A percentile compares a stretch with the other conserved stretches of the same genome.
These are phyloP conservation scores for Pimpla rufipes DNA, from an alignment of 2,888 invertebrate species.

Conservation along the genomic window DNA sequence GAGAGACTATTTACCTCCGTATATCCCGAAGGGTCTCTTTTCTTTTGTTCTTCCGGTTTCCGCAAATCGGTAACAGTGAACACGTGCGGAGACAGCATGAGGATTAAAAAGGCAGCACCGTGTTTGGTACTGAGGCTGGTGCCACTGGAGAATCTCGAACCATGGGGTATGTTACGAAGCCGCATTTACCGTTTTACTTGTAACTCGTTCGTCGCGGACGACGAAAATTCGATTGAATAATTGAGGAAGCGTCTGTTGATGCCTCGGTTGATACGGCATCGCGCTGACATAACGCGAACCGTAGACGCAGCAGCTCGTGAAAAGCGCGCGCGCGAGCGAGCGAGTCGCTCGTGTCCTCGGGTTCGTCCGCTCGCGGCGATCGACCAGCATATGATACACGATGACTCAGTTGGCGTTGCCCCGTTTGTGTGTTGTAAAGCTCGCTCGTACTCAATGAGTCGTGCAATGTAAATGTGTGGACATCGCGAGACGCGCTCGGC, in stretches of 20 bases:
- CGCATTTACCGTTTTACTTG: not conserved
- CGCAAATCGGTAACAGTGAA: constrained; percentile 33
- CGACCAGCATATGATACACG: constrained; percentile 62
- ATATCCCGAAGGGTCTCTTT: constrained; percentile 3
- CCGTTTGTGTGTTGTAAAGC: constrained; percentile 48
- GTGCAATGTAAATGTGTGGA: constrained; percentile 29
- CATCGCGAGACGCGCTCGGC: not conserved
- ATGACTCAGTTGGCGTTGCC: constrained; percentile 59
- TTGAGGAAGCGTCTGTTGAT: constrained; percentile 28
- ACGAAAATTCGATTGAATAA: not conserved
- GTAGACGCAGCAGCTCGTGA: constrained; percentile 29
- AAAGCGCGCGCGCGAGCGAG: constrained; percentile 28
- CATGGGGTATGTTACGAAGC: constrained; percentile 79
- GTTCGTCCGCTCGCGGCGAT: constrained; percentile 47
- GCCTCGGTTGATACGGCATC: constrained; percentile 15
- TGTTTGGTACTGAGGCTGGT: constrained; percentile 88
- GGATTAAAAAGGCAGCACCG: constrained; percentile 89
- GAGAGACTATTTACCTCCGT: not conserved
- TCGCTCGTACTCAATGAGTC: constrained; percentile 41
- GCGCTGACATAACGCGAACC: constrained; percentile 26
- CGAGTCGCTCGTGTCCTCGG: constrained; percentile 45
- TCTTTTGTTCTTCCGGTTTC: constrained; percentile 30
- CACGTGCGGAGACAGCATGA: constrained; percentile 85
- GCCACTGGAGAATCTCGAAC: constrained; percentile 85
- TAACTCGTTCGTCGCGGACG: not conserved